Conservation (phyloP, 1,140 invertebrate genomes). For the Ips typographus region DNA sequence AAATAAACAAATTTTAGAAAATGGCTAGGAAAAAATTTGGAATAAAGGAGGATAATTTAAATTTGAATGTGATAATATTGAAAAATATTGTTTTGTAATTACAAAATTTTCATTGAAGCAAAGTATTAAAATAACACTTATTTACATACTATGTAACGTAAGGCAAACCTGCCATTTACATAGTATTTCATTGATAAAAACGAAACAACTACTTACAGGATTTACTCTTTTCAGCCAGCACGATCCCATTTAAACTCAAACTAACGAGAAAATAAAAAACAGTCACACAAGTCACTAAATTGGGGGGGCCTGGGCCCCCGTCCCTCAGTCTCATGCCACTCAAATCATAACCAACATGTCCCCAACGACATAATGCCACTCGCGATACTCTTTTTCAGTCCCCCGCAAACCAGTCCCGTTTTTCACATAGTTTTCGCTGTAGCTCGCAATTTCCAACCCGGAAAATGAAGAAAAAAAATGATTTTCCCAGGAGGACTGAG, state of each 20-base stretch:
- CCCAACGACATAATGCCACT: conserved; percentile 7
- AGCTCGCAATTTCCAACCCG: background rate
- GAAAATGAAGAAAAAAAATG: conserved; percentile 17
- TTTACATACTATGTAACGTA: no score
- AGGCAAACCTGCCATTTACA: no score
- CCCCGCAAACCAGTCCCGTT: background rate
- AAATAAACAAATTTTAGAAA: no score
- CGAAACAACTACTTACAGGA: conserved; percentile 42
- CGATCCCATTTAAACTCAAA: conserved; percentile 17
- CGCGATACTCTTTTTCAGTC: conserved; percentile 1
- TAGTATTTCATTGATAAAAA: no score
- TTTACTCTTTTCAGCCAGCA: conserved; percentile 45
- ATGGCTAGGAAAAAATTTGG: no score
- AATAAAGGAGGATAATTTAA: no score
- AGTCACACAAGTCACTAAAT: conserved; percentile 20
- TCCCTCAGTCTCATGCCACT: conserved; percentile 40
- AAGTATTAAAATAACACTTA: no score
- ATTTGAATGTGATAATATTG: no score
- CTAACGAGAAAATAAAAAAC: conserved; percentile 30
- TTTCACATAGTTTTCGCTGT: conserved; percentile 4
- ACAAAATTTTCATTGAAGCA: no score
- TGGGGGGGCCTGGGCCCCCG: conserved; percentile 41
- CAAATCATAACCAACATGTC: conserved; percentile 15
- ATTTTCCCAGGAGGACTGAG: conserved; percentile 2
- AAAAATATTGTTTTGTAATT: no score